Evolutionary conservation across 2,888 invertebrate genomes (phyloP), one percentile per base, ranked within the genome.

Genomic region (Tetragonula carbonaria): DNA sequence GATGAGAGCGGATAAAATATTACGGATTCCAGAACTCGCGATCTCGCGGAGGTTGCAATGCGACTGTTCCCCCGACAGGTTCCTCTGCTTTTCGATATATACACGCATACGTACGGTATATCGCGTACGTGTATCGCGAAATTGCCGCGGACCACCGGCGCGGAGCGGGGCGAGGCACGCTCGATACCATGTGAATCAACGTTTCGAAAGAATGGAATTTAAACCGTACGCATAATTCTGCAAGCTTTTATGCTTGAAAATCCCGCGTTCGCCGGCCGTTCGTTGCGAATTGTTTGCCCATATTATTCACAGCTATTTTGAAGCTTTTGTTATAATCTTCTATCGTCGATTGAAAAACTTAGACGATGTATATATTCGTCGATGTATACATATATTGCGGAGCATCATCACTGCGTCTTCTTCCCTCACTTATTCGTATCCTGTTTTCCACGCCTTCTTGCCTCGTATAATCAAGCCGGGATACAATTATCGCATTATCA

Each of bases 401-500:
- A 65, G 53, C 53, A 65, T 74, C 65, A 74, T 63, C 74, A 23
- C 65, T 45, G 6, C 28, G 16, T 53, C 74, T 55, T 23, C 23
- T 67, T 45, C 14, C 28, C 55, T 38, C 23, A 18, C 66, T 38
- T 74, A 38, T 74, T 66, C 66, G 53, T 45, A 66, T 74, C 74
- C 73, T 62, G 73, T 51, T 74, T 50, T 74, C 62, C 55, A 67
- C 66, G 66, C 66, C 66, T 75, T 75, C 23, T 45, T 55, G 38
- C 74, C 18, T 18, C 38, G 45, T 57, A 75, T 75, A 57, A 66
- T 45, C 66, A 45, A 28, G 21, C 38, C 57, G 21, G 55, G 66
- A 57, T 66, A 55, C 66, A 45, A 75, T 77, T 77, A 77, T 70
- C 70, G 59, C 21, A 59, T 70, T 66, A 75, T 75, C 65, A 74